Percentiles rank a stretch among this genome's conserved stretches.
Evolutionary conservation across 2,888 invertebrate species (phyloP).

Genomic region (Melieria omissa): DNA sequence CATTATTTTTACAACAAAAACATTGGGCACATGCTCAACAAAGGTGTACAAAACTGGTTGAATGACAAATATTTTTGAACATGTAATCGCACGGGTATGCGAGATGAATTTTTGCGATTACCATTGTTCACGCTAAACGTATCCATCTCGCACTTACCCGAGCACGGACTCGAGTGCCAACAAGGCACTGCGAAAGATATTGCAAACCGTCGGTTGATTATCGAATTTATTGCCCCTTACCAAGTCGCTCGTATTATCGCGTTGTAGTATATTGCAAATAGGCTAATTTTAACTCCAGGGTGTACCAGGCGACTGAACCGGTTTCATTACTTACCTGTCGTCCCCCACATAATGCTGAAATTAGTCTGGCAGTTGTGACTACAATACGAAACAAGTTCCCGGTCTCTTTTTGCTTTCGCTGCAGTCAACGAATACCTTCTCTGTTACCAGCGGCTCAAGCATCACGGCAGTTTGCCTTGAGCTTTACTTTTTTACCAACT

Average conservation of each 20-base stretch:
- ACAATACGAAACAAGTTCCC: slow-evolving; percentile 28
- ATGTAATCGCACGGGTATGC: background rate
- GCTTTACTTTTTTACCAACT: slow-evolving; percentile 28
- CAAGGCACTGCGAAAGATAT: too few species aligned
- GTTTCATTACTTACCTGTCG: too few species aligned
- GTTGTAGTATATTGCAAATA: background rate
- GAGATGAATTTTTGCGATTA: too few species aligned
- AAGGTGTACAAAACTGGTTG: background rate
- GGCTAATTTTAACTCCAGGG: slow-evolving; percentile 1
- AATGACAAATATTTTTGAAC: too few species aligned
- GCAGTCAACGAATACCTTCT: background rate
- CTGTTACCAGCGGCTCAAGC: slow-evolving; percentile 14
- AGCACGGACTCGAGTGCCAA: too few species aligned
- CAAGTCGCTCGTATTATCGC: too few species aligned
- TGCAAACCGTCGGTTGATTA: too few species aligned
- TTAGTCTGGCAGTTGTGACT: too few species aligned
- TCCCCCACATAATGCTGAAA: too few species aligned
- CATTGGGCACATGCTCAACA: background rate
- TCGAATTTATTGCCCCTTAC: too few species aligned
- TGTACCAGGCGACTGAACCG: background rate
- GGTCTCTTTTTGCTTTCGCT: slow-evolving; percentile 35
- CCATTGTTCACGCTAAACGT: too few species aligned
- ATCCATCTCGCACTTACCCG: too few species aligned
- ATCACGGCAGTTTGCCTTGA: slow-evolving; percentile 37
- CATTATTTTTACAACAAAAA: slow-evolving; percentile 4